These are phyloP conservation scores for Apoderus coryli DNA, from an alignment of 2,888 invertebrate species.

Conservation along the genomic window DNA sequence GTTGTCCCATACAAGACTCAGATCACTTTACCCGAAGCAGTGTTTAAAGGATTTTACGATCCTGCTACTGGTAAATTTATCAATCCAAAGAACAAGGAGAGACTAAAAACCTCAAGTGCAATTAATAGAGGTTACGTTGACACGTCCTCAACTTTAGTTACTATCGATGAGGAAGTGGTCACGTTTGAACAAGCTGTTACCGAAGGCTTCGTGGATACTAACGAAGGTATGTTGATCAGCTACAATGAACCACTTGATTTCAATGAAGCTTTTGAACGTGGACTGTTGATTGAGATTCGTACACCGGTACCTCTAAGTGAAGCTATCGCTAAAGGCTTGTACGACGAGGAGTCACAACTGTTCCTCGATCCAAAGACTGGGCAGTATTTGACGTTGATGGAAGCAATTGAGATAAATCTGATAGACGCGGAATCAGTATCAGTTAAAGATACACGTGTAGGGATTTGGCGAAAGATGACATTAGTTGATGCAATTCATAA, in stretches of 20 bases:
- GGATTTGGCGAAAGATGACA: slow-evolving; percentile 62
- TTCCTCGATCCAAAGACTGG: slow-evolving; percentile 75
- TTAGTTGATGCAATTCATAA: slow-evolving; percentile 64
- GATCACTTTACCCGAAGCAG: slow-evolving; percentile 74
- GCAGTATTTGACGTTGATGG: slow-evolving; percentile 59
- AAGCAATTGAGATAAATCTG: slow-evolving; percentile 67
- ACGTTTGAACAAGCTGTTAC: slow-evolving; percentile 73
- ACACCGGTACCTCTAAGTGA: slow-evolving; percentile 70
- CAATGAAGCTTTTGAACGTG: slow-evolving; percentile 72
- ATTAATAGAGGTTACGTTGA: slow-evolving; percentile 74
- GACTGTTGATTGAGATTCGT: slow-evolving; percentile 65
- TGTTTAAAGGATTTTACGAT: slow-evolving; percentile 85
- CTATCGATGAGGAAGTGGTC: slow-evolving; percentile 62
- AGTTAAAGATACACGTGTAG: slow-evolving; percentile 62
- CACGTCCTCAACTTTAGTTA: slow-evolving; percentile 72
- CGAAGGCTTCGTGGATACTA: slow-evolving; percentile 60
- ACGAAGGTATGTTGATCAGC: slow-evolving; percentile 48
- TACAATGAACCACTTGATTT: slow-evolving; percentile 50
- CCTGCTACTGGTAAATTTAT: slow-evolving; percentile 69
- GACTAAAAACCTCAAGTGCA: slow-evolving; percentile 67
- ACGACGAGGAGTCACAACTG: slow-evolving; percentile 59
- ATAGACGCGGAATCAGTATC: slow-evolving; percentile 75
- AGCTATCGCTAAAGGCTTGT: slow-evolving; percentile 67
- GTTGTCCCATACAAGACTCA: slow-evolving; percentile 70
- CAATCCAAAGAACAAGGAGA: slow-evolving; percentile 64